These are phyloP conservation scores for Vanessa atalanta DNA, from an alignment of 1,140 invertebrate genomes.

Conservation along the genomic window DNA sequence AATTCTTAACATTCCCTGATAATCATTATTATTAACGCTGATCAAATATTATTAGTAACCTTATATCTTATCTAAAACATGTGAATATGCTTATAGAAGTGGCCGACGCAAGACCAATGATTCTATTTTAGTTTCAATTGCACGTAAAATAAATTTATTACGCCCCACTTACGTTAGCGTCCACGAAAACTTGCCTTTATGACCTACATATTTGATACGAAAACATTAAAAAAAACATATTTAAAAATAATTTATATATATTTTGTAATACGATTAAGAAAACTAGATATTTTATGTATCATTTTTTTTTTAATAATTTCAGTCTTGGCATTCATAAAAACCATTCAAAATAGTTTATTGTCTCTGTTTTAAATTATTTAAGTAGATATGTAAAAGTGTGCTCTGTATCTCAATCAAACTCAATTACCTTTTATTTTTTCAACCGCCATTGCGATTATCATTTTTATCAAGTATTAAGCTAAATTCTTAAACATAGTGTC, in stretches of 20 bases:
- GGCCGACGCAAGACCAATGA: slow-evolving; percentile 47
- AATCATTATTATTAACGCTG: not conserved
- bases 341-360: too few species aligned
- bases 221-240: not conserved
- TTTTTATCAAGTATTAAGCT: too few species aligned
- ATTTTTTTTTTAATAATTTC: not conserved
- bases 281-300: too few species aligned
- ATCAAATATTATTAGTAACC: slow-evolving; percentile 7
- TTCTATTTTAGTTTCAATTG: slow-evolving; percentile 72
- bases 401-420: too few species aligned
- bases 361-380: too few species aligned
- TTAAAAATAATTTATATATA: too few species aligned
- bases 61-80: slow-evolving; percentile 23
- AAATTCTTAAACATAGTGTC: too few species aligned
- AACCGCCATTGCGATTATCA: too few species aligned
- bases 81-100: slow-evolving; percentile 26
- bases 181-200: slow-evolving; percentile 47
- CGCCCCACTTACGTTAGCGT: slow-evolving; percentile 45
- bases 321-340: not conserved
- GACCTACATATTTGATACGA: slow-evolving; percentile 41
- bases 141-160: slow-evolving; percentile 76
- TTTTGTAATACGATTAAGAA: too few species aligned
- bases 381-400: too few species aligned
- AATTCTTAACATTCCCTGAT: not conserved
- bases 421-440: too few species aligned